Percentiles rank a stretch among this genome's conserved stretches.
These are phyloP conservation scores for Villa cingulata DNA, from an alignment of 2,888 invertebrate genomes.

Conservation along the genomic window DNA sequence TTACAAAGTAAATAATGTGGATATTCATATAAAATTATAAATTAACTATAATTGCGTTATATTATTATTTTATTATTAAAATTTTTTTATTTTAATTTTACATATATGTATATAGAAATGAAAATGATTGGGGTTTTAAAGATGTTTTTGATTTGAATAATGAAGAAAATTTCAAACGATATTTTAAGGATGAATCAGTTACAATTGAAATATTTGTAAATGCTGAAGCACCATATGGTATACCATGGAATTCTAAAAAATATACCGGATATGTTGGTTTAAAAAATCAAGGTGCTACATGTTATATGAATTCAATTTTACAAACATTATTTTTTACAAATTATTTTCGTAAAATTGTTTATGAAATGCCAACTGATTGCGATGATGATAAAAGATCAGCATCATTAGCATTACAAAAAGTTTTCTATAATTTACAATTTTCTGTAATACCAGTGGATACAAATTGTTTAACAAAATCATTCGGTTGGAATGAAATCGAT, in stretches of 20 bases:
- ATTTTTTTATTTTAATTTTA: constrained; percentile 55
- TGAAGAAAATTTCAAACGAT: constrained; percentile 64
- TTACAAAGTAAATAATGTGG: constrained; percentile 31
- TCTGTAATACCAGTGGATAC: constrained; percentile 97
- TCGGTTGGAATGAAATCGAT: constrained; percentile 99
- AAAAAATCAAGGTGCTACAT: constrained; percentile 99
- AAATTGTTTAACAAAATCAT: constrained; percentile 96
- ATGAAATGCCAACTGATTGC: constrained; percentile 98
- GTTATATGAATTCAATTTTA: constrained; percentile 98
- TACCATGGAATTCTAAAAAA: constrained; percentile 97
- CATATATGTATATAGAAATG: constrained; percentile 46
- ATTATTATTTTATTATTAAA: constrained; percentile 49
- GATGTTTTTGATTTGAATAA: constrained; percentile 93
- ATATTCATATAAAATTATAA: constrained; percentile 56
- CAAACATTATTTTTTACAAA: constrained; percentile 98
- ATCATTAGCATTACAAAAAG: constrained; percentile 89
- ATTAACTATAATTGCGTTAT: constrained; percentile 23
- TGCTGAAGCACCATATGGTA: constrained; percentile 83
- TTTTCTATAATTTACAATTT: constrained; percentile 96
- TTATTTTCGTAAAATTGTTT: constrained; percentile 79
- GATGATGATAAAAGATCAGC: constrained; percentile 83
- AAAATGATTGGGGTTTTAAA: constrained; percentile 93
- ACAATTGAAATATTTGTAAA: constrained; percentile 62
- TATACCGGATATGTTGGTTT: constrained; percentile 83
- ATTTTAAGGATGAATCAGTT: constrained; percentile 80